Conservation (phyloP, 2,888 invertebrate species). For the Ochlodes sylvanus region DNA sequence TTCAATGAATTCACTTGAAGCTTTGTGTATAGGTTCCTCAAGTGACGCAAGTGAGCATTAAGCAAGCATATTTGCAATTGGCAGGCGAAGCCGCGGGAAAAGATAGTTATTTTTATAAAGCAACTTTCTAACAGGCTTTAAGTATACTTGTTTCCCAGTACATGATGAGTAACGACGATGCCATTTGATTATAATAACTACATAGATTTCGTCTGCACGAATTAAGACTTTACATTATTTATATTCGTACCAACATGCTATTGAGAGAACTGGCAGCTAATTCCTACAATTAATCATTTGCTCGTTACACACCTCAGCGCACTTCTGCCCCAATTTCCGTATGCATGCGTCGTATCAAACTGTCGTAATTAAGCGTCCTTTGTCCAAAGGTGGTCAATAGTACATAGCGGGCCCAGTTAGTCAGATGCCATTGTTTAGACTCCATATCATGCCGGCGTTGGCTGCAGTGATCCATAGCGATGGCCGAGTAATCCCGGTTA, state of each 20-base stretch:
- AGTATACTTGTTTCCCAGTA: too few relatives aligned
- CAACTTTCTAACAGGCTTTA: too few relatives aligned
- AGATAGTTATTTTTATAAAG: too few relatives aligned
- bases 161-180: too few relatives aligned
- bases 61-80: too few relatives aligned
- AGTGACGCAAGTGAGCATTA: too few relatives aligned
- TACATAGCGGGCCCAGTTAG: constrained; percentile 48
- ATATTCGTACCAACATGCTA: background rate
- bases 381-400: constrained; percentile 33
- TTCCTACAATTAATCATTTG: constrained; percentile 22
- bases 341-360: constrained; percentile 18
- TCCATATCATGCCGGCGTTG: constrained; percentile 62
- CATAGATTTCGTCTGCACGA: too few relatives aligned
- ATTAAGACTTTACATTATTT: too few relatives aligned
- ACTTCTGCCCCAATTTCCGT: constrained; percentile 28
- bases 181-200: too few relatives aligned
- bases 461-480: constrained; percentile 80
- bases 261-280: constrained; percentile 3
- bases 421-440: constrained; percentile 75
- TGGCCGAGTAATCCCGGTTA: constrained; percentile 79
- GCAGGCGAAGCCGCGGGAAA: too few relatives aligned
- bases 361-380: constrained; percentile 35
- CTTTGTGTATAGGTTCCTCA: too few relatives aligned
- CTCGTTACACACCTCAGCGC: constrained; percentile 9
- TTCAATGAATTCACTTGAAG: too few relatives aligned